phyloP scores from a whole-genome alignment of 2,888 invertebrate genomes.

The Cantharis lateralis region DNA sequence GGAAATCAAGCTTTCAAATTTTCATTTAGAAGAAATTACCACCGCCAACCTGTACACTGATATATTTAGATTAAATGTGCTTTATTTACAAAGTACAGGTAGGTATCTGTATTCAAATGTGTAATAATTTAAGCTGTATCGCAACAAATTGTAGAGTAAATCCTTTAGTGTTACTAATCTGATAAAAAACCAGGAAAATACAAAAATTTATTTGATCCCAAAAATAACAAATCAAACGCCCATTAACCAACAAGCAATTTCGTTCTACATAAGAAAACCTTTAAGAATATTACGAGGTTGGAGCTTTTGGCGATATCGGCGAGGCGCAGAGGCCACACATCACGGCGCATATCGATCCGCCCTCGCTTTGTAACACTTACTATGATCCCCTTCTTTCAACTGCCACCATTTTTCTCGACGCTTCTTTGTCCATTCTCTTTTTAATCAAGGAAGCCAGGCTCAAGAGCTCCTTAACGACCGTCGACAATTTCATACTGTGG shows the following conservation, averaged over 20 bases:
- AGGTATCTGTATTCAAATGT: background rate
- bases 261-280: constrained; percentile 30
- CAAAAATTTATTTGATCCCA: constrained; percentile 25
- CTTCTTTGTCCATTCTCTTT: constrained; percentile 35
- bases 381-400: constrained; percentile 34
- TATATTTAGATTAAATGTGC: background rate
- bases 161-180: constrained; percentile 13
- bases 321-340: constrained; percentile 36
- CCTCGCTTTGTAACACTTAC: constrained; percentile 36
- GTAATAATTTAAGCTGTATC: background rate
- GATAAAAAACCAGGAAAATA: constrained; percentile 15
- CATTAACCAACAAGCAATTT: constrained; percentile 30
- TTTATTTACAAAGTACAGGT: background rate
- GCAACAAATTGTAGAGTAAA: background rate
- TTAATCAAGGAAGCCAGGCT: constrained; percentile 34
- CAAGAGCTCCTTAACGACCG: constrained; percentile 34
- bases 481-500: constrained; percentile 33
- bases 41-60: too few relatives aligned
- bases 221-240: constrained; percentile 29
- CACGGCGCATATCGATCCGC: constrained; percentile 34
- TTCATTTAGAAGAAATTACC: background rate
- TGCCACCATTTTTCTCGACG: constrained; percentile 35
- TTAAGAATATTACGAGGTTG: constrained; percentile 30
- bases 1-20: background rate
- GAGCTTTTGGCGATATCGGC: constrained; percentile 34